phyloP scores from a whole-genome alignment of 2,113 vertebrate species.

The Ancistrus triradiatus region DNA sequence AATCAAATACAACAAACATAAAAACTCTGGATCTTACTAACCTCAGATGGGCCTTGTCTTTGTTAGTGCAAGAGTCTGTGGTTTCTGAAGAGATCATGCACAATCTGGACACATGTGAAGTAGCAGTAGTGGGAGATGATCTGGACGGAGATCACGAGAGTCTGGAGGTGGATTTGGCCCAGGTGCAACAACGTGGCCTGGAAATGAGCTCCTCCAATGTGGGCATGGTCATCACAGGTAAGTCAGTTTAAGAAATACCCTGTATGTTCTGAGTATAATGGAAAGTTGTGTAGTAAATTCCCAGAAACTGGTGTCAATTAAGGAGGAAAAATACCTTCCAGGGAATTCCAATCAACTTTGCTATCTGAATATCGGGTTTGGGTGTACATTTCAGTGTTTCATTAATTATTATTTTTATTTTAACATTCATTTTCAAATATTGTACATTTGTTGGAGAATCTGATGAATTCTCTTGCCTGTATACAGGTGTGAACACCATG shows the following conservation, averaged over 20 bases:
- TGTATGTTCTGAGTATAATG: too few relatives aligned
- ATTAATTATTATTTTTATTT: too few relatives aligned
- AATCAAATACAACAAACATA: too few relatives aligned
- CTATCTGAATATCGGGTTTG: too few relatives aligned
- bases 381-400: too few relatives aligned
- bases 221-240: slow-evolving; percentile 88
- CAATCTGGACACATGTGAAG: slow-evolving; percentile 92
- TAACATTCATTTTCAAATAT: too few relatives aligned
- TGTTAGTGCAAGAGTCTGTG: slow-evolving; percentile 91
- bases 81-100: slow-evolving; percentile 98
- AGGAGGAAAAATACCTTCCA: too few relatives aligned
- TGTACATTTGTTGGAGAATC: too few relatives aligned
- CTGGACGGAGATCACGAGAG: slow-evolving; percentile 87
- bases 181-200: slow-evolving; percentile 82
- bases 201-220: slow-evolving; percentile 85
- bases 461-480: background rate
- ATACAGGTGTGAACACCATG: slow-evolving; percentile 90
- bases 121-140: slow-evolving; percentile 84
- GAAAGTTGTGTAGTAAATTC: too few relatives aligned
- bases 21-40: too few relatives aligned
- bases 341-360: too few relatives aligned
- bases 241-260: background rate
- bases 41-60: background rate
- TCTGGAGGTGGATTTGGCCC: slow-evolving; percentile 82
- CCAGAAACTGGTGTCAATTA: too few relatives aligned